Base-by-base conservation (phyloP, 2,797 vertebrate genomes). In the Dendrocincla tyrannina region DNA sequence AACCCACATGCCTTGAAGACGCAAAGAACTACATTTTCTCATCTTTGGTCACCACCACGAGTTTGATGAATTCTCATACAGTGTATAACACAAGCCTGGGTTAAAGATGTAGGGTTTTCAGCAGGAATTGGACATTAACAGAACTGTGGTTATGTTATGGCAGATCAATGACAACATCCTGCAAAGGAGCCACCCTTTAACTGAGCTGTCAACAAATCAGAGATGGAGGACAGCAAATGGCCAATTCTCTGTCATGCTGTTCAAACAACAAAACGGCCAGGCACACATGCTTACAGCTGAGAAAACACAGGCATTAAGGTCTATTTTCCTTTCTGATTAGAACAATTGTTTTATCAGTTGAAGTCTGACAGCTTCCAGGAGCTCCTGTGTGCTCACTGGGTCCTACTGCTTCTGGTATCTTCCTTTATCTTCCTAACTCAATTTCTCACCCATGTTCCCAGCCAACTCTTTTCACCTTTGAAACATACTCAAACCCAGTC, bases 241-340 rank as follows among this genome's bases (percentile, higher is more conserved):
- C 39, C 69, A 53, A 37, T 28, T 85, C 37, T 89, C 58, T 39
- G 62, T 39, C 42, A 80, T 59, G 62, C 86, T 93, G 83, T 89
- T 94, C 67, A 89, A 95, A 94, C 77, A 95, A 59, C 27, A 84
- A 46, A 85, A 73, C 58, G 82, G 60, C 60, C 50, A 72, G 46
- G 53, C 52, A 91, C n/a, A 85, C 64, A 80, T 3, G 20, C 70
- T 46, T 91, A 63, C 94, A 96, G 70, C 88, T 95, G 83, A 46
- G 74, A 95, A 95, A 95, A 96, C 70, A 95, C 7, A 85, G 72
- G 28, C 69, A 77, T 24, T 83, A 59, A 77, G 16, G 32, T 79
- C 69, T 94, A 41, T 94, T 95, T 94, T 96, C 39, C n/a, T 59
- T 92, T 91, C 68, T 27, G 75, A 93, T 88, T 93, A 88, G 84